phyloP scores from a whole-genome alignment of 2,888 invertebrate species.

The Gisinianus flammeolus region DNA sequence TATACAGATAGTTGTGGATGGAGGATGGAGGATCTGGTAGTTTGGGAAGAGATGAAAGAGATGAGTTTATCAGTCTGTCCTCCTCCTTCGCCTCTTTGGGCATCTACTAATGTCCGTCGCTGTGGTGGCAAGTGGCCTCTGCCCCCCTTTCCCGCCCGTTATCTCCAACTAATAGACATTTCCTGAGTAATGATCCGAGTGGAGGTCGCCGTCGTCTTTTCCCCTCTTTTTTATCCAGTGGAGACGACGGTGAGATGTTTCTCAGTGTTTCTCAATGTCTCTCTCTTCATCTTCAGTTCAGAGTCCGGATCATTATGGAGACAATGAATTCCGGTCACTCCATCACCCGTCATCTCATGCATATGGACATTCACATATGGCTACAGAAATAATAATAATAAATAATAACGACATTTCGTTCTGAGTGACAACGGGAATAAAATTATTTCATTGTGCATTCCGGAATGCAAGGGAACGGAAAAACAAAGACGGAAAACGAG shows the following conservation, averaged over 20 bases:
- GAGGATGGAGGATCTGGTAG: constrained; percentile 43
- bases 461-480: background rate
- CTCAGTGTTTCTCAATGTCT: background rate
- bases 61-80: constrained; percentile 53
- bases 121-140: background rate
- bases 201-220: too few species aligned
- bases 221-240: too few species aligned
- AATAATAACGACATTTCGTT: too few species aligned
- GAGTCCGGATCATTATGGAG: background rate
- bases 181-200: constrained; percentile 39
- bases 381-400: too few species aligned
- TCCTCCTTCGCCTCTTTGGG: constrained; percentile 7
- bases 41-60: constrained; percentile 57
- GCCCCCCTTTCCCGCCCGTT: background rate
- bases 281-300: background rate
- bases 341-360: too few species aligned
- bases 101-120: too few species aligned
- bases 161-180: constrained; percentile 40
- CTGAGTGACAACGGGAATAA: too few species aligned
- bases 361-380: too few species aligned
- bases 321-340: too few species aligned
- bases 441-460: too few species aligned
- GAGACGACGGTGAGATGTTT: too few species aligned
- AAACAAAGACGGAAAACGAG: background rate
- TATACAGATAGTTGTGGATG: background rate